A percentile compares a stretch with the other conserved stretches of the same genome.
Evolutionary conservation across 2,113 vertebrate species (phyloP).

Genomic region (Jacana jacana): DNA sequence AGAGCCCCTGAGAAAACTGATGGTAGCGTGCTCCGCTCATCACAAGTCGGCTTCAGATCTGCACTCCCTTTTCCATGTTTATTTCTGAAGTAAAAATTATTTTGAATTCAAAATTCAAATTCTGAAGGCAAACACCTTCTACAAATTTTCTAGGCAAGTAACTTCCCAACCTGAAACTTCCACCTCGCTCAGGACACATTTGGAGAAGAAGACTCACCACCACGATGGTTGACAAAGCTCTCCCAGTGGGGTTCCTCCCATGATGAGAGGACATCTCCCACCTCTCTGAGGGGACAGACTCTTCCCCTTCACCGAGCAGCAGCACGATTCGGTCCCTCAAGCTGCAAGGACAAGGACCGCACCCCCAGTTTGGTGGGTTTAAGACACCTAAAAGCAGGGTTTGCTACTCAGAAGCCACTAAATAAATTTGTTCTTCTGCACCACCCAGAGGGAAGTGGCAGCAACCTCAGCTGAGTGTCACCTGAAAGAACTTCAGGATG

Average conservation of each 20-base stretch:
- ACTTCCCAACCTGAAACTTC: background rate
- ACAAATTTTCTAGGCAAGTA: background rate
- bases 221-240: background rate
- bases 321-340: background rate
- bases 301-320: fast-evolving
- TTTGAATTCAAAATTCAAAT: background rate
- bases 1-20: background rate
- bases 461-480: background rate
- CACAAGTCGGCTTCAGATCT: background rate
- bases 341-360: background rate
- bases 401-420: background rate
- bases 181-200: background rate
- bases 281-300: background rate
- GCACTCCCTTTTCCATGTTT: background rate
- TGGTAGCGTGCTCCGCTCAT: background rate
- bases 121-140: background rate
- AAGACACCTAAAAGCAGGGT: background rate
- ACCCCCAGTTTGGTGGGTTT: background rate
- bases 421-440: background rate
- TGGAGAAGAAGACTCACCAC: background rate
- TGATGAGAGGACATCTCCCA: background rate
- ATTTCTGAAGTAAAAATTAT: background rate
- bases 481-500: background rate
- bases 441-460: background rate
- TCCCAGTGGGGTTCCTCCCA: background rate